Conservation (phyloP, 1,140 invertebrate species). For the Drosophila sp. region DNA sequence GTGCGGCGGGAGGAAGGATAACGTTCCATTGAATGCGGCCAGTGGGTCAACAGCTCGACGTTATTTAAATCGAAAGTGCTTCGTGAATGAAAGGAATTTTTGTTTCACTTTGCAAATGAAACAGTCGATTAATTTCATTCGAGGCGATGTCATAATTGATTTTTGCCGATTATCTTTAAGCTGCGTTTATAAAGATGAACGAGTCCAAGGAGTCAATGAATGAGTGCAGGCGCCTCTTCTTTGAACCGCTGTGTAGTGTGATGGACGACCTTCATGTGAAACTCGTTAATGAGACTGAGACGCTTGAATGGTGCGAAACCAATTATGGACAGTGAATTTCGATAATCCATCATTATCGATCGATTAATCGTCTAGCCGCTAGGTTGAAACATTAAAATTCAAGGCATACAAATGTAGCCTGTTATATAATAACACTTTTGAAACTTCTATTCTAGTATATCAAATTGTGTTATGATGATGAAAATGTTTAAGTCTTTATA, state of each 20-base stretch:
- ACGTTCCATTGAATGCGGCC: not conserved
- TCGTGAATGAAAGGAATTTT: not conserved
- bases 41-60: not conserved
- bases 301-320: not conserved
- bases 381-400: too few relatives aligned
- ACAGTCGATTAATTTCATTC: not conserved
- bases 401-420: too few relatives aligned
- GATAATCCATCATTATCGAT: not conserved
- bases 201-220: too few relatives aligned
- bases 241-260: not conserved
- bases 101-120: not conserved
- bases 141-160: not conserved
- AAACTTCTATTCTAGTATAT: too few relatives aligned
- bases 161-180: not conserved
- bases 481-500: too few relatives aligned
- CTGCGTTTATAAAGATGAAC: not conserved
- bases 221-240: not conserved
- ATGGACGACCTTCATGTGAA: constrained; percentile 3
- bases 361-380: too few relatives aligned
- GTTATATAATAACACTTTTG: too few relatives aligned
- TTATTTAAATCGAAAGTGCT: not conserved
- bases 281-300: not conserved
- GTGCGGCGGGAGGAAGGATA: not conserved
- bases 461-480: too few relatives aligned
- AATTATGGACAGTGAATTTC: not conserved